A percentile compares a stretch with the other conserved stretches of the same genome.
These are phyloP conservation scores for Sparidentex hasta DNA, from an alignment of 2,797 vertebrate genomes.

Conservation along the genomic window DNA sequence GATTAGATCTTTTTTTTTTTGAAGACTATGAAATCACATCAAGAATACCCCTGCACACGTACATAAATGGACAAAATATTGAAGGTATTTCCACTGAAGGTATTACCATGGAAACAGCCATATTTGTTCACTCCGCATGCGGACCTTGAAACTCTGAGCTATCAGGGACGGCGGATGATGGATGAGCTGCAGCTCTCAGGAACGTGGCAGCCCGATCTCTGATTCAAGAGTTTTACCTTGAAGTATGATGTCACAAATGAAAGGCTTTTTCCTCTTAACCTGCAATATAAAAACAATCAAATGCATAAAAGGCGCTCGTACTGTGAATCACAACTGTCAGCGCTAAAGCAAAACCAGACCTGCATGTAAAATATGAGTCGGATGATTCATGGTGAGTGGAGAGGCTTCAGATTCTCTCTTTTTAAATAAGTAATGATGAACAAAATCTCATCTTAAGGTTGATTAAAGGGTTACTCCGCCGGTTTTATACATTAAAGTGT, in stretches of 20 bases:
- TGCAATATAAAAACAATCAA: slow-evolving; percentile 14
- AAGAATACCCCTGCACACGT: not conserved
- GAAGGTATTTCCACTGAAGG: slow-evolving; percentile 15
- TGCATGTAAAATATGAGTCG: not conserved
- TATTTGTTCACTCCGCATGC: slow-evolving; percentile 29
- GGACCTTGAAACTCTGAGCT: slow-evolving; percentile 35
- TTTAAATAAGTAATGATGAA: not conserved
- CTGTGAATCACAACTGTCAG: not conserved
- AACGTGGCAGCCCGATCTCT: slow-evolving; percentile 12
- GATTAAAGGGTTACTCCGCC: not conserved
- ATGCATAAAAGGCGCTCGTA: not conserved
- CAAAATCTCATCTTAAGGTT: not conserved
- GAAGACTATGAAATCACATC: not conserved
- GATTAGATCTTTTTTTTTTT: not conserved
- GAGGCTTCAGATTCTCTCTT: not conserved
- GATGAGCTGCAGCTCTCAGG: slow-evolving; percentile 40
- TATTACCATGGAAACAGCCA: slow-evolving; percentile 62
- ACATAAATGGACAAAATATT: slow-evolving; percentile 39
- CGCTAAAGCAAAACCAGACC: not conserved
- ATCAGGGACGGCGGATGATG: slow-evolving; percentile 34
- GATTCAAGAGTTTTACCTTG: slow-evolving; percentile 47
- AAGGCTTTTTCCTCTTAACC: not conserved
- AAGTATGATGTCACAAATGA: slow-evolving; percentile 20
- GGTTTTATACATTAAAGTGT: not conserved
- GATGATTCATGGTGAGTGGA: not conserved